phyloP scores from a whole-genome alignment of 2,113 vertebrate species.

The Sprattus sprattus region DNA sequence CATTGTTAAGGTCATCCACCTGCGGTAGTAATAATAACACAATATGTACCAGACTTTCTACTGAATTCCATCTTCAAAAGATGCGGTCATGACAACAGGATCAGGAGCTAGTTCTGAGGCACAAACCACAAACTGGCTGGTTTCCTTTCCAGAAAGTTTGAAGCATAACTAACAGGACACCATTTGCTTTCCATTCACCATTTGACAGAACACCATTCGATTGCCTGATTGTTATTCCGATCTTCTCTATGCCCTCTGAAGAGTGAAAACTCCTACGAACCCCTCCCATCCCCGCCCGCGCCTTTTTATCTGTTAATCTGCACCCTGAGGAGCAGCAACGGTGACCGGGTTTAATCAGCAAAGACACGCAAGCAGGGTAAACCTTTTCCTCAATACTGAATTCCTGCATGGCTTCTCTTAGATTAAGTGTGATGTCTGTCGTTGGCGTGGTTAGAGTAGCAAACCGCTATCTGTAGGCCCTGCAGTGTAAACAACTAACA shows the following conservation, averaged over 20 bases:
- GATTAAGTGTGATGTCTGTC: neutral
- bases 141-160: too few species aligned
- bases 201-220: too few species aligned
- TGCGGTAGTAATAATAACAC: neutral
- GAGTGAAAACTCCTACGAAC: constrained; percentile 21
- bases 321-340: constrained; percentile 10
- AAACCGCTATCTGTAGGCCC: neutral
- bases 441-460: neutral
- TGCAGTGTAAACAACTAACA: neutral
- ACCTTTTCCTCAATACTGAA: neutral
- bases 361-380: neutral
- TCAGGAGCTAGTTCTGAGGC: too few species aligned
- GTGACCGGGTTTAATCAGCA: constrained; percentile 44
- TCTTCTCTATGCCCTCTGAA: too few species aligned
- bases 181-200: too few species aligned
- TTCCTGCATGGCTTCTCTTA: neutral
- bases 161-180: too few species aligned
- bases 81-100: too few species aligned
- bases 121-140: too few species aligned
- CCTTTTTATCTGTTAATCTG: constrained; percentile 32
- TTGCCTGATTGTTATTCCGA: too few species aligned
- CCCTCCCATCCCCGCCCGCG: neutral
- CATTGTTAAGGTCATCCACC: neutral
- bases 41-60: neutral
- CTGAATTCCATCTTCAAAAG: neutral